Percentiles rank a stretch among this genome's conserved stretches.
These are phyloP conservation scores for Meleagris gallopavo DNA, from an alignment of 2,113 vertebrate species.

Conservation along the genomic window DNA sequence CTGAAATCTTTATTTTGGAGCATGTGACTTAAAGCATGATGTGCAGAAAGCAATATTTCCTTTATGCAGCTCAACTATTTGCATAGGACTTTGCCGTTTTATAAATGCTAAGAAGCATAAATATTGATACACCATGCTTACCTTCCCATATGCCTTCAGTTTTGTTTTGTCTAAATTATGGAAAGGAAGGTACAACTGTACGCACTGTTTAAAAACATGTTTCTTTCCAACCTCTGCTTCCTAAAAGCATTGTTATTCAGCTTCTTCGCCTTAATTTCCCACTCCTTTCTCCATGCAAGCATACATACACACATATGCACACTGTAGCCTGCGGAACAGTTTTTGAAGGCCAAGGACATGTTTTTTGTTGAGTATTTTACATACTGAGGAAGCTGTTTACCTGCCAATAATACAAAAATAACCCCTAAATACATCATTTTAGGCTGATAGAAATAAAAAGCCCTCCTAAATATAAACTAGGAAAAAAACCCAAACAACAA, in stretches of 20 bases:
- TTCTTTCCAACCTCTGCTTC: constrained; percentile 42
- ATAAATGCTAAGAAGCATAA: constrained; percentile 34
- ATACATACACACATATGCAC: background rate
- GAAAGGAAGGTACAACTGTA: constrained; percentile 2
- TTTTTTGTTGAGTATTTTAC: background rate
- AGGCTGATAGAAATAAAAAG: background rate
- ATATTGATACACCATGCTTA: constrained; percentile 36
- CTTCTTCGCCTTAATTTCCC: background rate
- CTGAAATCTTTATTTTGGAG: constrained; percentile 15
- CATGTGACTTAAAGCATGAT: background rate
- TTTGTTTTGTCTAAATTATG: constrained; percentile 41
- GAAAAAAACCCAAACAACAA: background rate
- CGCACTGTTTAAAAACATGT: constrained; percentile 5
- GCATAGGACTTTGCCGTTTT: constrained; percentile 21
- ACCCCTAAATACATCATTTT: background rate
- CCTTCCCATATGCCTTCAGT: constrained; percentile 24
- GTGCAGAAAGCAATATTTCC: background rate
- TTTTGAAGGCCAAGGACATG: background rate
- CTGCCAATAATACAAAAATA: background rate
- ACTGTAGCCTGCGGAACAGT: background rate
- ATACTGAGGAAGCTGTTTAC: background rate
- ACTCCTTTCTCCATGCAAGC: background rate
- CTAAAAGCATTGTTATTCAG: constrained; percentile 14
- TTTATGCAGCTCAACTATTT: constrained; percentile 12
- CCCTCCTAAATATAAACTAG: background rate